Evolutionary conservation across 2,113 vertebrate species (phyloP), one percentile per base, ranked within the genome.

Genomic region (Phasianus colchicus): DNA sequence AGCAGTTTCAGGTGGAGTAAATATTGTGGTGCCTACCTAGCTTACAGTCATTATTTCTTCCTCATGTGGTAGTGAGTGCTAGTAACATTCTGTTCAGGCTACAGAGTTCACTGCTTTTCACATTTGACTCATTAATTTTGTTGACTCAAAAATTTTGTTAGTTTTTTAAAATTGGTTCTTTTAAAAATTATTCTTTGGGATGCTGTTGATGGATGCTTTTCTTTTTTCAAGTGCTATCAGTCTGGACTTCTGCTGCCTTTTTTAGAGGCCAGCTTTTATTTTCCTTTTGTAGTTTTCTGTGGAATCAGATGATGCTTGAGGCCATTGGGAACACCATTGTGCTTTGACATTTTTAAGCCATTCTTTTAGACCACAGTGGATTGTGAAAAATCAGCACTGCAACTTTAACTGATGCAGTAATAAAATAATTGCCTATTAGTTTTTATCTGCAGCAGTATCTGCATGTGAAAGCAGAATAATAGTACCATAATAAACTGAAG

Each of bases 1-100:
- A 69, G 93, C 55, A 95, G 96, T 94, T 97, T 97, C 93, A 98
- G 98, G 98, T 98, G 90, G 40, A 89, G 73, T 84, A 78, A n/a
- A 57, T n/a, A 4, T 40, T 86, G 38, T 83, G 55, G 12, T 65
- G 40, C 16, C 30, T 79, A 34, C 16, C 5, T 57, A 45, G 54
- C 36, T 78, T 90, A 67, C 3, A 86, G 5, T 94, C 32, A 29
- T 29, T 78, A 4, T 70, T 86, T 36, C 29, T 29, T 86, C n/a
- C 27, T 27, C 18, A 10, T 34, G 42, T 63, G 22, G 3, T 42
- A 50, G 9, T 50, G 55, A 77, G 67, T 55, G 3, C 24, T 66
- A 13, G 12, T 85, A 71, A 20, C 73, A 9, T 4, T 40, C 25
- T 67, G 0, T 38, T 36, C 40, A 67, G 17, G 15, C 11, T 85